Base-by-base conservation (phyloP, 2,797 vertebrate genomes). In the Muscicapa striata region DNA sequence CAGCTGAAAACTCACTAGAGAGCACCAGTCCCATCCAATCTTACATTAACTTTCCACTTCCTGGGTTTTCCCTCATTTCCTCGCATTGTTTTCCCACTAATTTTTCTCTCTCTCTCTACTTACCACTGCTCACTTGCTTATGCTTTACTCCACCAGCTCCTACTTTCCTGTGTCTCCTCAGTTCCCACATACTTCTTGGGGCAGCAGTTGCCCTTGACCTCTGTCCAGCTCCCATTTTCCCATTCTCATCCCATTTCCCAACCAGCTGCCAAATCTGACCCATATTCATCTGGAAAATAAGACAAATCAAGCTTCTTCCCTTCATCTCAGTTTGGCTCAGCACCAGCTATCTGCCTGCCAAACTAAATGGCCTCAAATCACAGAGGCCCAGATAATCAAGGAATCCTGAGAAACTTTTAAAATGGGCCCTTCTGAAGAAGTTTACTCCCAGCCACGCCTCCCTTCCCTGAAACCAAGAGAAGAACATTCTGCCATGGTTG, bases 321-420 rank as follows among this genome's bases (percentile, higher is more conserved):
- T 87, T 88, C 85, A 84, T 84, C 74, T 90, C 63, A 73, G 11
- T 82, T 88, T 94, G 80, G 62, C 77, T 88, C 85, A 62, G 54
- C 48, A 58, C 19, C 54, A 91, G 15, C 30, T 66, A 91, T 32
- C 62, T 81, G 49, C 43, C 79, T 86, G 91, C 48, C 83, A 94
- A 41, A 38, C 32, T 73, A 64, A 78, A 88, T 36, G 62, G 29
- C 58, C 46, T 89, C 40, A 89, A 85, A 67, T 78, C 72, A 88
- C 2, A 78, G n/a, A 77, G 27, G 27, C 21, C 12, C 14, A 13
- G 34, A 78, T 22, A 86, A 74, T 69, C 54, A 93, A 81, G 29
- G 45, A 59, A 58, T 40, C 36, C 46, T 17, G 15, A 86, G 30
- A 59, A 89, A 55, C 18, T 46, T 13, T n/a, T 19, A 40, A 64